phyloP scores from a whole-genome alignment of 1,140 invertebrate genomes.

The Arctopsyche grandis region DNA sequence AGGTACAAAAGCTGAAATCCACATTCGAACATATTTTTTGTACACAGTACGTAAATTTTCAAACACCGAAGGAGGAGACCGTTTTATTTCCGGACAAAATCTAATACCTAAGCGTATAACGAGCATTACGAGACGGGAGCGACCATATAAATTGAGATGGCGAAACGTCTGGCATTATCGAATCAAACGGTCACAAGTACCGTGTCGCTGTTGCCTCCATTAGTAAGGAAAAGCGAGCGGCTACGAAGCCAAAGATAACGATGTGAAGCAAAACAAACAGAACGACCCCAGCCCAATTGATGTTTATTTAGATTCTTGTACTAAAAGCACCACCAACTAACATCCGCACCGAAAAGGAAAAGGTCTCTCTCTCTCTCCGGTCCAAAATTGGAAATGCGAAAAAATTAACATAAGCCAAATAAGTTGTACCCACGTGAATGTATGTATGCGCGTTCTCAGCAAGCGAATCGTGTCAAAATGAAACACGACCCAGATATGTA shows the following conservation, averaged over 20 bases:
- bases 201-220: constrained; percentile 20
- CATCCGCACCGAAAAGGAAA: constrained; percentile 2
- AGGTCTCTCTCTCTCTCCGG: background rate
- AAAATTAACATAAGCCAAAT: background rate
- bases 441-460: too few species aligned
- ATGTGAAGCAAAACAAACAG: constrained; percentile 47
- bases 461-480: too few species aligned
- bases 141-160: background rate
- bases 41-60: background rate
- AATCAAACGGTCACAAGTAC: background rate
- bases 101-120: background rate
- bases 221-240: constrained; percentile 9
- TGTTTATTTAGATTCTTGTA: constrained; percentile 48
- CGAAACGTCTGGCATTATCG: constrained; percentile 3
- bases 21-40: background rate
- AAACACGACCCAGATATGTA: too few species aligned
- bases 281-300: constrained; percentile 7
- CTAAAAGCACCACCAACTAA: constrained; percentile 33
- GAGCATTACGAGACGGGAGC: background rate
- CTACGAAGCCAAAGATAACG: constrained; percentile 43
- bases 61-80: background rate
- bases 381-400: background rate
- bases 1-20: too few species aligned
- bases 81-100: background rate
- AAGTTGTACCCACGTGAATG: too few species aligned